These are phyloP conservation scores for Lycorma delicatula DNA, from an alignment of 1,140 invertebrate species.

Conservation along the genomic window DNA sequence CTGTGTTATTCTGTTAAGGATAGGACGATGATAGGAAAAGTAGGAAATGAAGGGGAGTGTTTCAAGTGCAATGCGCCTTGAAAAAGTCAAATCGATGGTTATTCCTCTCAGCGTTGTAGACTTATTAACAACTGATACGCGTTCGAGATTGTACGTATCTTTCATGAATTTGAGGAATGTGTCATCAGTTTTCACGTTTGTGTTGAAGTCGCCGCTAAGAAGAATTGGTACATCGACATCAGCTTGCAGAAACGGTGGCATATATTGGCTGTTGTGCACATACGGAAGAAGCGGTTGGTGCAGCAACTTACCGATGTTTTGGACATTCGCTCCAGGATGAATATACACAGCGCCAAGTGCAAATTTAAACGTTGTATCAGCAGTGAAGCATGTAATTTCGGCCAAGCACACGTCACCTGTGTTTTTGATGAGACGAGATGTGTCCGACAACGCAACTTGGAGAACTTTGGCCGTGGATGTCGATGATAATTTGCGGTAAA, in stretches of 20 bases:
- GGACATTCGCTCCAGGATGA: not conserved
- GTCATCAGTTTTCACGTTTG: not conserved
- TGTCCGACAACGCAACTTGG: slow-evolving; percentile 8
- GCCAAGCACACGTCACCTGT: slow-evolving; percentile 14
- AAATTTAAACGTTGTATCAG: slow-evolving; percentile 15
- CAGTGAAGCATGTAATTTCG: slow-evolving; percentile 17
- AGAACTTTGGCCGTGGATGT: slow-evolving; percentile 16
- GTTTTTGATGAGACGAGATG: slow-evolving; percentile 13
- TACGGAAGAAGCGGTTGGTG: not conserved
- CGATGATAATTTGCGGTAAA: slow-evolving; percentile 17
- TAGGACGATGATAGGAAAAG: not conserved
- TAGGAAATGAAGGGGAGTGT: not conserved
- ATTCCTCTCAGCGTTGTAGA: not conserved
- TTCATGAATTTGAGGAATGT: not conserved
- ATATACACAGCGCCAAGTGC: not conserved
- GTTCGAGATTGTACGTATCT: not conserved
- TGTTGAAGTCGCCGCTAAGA: not conserved
- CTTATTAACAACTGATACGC: not conserved
- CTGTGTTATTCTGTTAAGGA: not conserved
- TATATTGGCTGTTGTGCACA: not conserved
- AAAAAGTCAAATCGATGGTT: not conserved
- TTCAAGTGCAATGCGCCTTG: not conserved
- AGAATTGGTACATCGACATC: not conserved
- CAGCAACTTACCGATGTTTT: not conserved
- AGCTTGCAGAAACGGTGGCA: not conserved